Percentiles rank a stretch among this genome's conserved stretches.
These are phyloP conservation scores for Vanessa cardui DNA, from an alignment of 2,888 invertebrate species.

Conservation along the genomic window DNA sequence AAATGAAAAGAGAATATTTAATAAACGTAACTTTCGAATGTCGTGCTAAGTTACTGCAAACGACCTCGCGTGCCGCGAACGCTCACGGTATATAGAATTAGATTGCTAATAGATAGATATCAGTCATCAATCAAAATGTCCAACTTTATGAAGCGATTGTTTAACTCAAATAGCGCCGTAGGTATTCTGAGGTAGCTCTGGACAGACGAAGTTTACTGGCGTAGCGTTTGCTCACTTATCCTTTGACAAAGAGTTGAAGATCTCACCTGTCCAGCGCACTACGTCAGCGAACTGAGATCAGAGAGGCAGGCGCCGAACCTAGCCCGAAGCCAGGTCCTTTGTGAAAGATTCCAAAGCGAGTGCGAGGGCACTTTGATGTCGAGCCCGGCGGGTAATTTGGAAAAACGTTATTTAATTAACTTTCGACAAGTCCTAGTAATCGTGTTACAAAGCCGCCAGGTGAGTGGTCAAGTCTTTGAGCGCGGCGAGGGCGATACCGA, in stretches of 20 bases:
- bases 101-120: constrained; percentile 61
- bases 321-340: constrained; percentile 75
- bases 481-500: constrained; percentile 53
- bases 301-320: constrained; percentile 57
- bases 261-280: constrained; percentile 67
- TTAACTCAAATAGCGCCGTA: constrained; percentile 32
- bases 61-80: constrained; percentile 58
- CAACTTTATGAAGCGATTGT: constrained; percentile 51
- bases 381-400: constrained; percentile 77
- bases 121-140: constrained; percentile 68
- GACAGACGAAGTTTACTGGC: constrained; percentile 36
- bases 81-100: constrained; percentile 66
- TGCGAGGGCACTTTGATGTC: constrained; percentile 73
- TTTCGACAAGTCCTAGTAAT: constrained; percentile 82
- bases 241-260: constrained; percentile 62
- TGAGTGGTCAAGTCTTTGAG: constrained; percentile 78
- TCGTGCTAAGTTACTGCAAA: constrained; percentile 55
- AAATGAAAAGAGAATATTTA: constrained; percentile 29
- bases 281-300: constrained; percentile 56
- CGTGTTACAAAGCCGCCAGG: constrained; percentile 79
- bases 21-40: constrained; percentile 47
- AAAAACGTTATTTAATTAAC: constrained; percentile 83
- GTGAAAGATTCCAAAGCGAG: constrained; percentile 70
- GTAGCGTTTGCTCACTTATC: constrained; percentile 37
- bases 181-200: constrained; percentile 22